Base-by-base conservation (phyloP, 2,888 invertebrate species). In the Ennomos quercinarius region DNA sequence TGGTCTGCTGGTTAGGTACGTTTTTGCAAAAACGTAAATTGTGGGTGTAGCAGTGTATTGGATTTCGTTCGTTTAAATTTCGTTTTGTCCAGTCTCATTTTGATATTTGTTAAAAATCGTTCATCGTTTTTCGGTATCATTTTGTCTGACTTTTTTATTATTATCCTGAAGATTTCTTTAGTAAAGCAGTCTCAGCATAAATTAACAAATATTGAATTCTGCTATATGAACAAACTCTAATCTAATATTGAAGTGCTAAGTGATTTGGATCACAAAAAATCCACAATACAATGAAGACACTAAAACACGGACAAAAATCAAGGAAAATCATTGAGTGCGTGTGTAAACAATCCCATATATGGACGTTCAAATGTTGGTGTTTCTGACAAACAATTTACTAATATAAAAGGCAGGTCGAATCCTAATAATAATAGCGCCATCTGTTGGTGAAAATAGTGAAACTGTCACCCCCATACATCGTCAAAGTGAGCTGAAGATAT, bases 291-390 rank as follows among this genome's bases (percentile, higher is more conserved):
- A 82, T 80, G 80, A 81, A 71, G 70, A 73, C 72, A 68, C 62
- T 62, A 61, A 60, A 60, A 57, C 51, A 68, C 58, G 64, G 57
- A 40, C 43, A 70, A 34, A 70, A 72, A 70, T 70, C 68, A 48
- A 62, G 67, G 50, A 74, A 71, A 68, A 69, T 74, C 57, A 66
- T 73, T 45, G 59, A 73, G 67, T 71, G 72, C 44, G 64, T 77
- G 38, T 69, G 75, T 9, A 76, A 77, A 62, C 76, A 80, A 59
- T 73, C 76, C 0, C 78, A 81, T 53, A 71, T 78, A 61, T 82
- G 82, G 83, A 86, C 80, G 63, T 75, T 80, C 54, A 80, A 78
- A 67, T 72, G 74, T 61, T 74, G 74, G 51, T 71, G 72, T 72
- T 83, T 84, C 71, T 85, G 84, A 85, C 83, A 78, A 56, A 56